Evolutionary conservation across 2,113 vertebrate genomes (phyloP), one percentile per base, ranked within the genome.

Genomic region (Sebastes fasciatus): DNA sequence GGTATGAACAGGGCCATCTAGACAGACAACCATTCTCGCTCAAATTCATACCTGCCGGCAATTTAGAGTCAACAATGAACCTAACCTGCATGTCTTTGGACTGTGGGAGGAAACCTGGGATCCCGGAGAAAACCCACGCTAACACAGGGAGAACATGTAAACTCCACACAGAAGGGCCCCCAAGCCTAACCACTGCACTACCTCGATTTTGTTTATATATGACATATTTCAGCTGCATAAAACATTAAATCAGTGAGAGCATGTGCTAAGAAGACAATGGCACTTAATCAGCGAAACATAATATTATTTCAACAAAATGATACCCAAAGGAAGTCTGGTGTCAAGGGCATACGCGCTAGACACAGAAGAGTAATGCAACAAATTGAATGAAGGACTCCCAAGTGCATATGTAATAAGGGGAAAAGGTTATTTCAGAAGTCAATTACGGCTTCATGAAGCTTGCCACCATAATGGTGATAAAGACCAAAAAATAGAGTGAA

Each of bases 401-500:
- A 57, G 70, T 69, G 74, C 55, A 66, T 46, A 52, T 70, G 78
- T 63, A 88, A 79, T 48, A 84, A 58, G 67, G 54, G 34, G 72
- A 74, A 67, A 84, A 82, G 64, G 63, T 82, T 80, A 77, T 87
- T 91, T 80, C 74, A 80, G 23, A 90, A 86, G 85, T 79, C 89
- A 83, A 74, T 84, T 76, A 86, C 21, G 74, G 57, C 76, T 86
- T 86, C 61, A 89, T 82, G 69, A 82, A 55, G 73, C 65, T 61
- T 62, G 19, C 77, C n/a, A 48, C 65, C 52, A 40, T 79, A 83
- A 79, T 62, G 74, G 40, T 45, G 77, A 85, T 73, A 55, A 69
- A 84, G 77, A 78, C 62, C 40, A 52, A 87, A 52, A 87, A 86
- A 83, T 83, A 13, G 49, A 60, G 60, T 54, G 57, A 70, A 52